Evolutionary conservation across 2,113 vertebrate species (phyloP).

Genomic region (Ctenomys sociabilis): DNA sequence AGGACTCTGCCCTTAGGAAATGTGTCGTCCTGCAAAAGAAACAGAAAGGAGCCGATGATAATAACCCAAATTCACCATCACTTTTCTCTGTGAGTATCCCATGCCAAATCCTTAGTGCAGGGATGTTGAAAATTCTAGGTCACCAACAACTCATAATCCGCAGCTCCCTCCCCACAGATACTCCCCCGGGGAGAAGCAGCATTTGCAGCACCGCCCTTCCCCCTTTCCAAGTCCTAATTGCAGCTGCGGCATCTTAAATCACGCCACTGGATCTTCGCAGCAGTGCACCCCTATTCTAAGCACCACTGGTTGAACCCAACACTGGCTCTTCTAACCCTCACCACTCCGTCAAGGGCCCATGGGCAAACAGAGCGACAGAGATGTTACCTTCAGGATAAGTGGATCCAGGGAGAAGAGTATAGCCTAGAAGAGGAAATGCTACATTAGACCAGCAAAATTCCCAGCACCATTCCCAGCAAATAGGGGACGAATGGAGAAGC

Average conservation of each 20-base stretch:
- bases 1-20: slow-evolving; percentile 52
- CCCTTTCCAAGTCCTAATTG: background rate
- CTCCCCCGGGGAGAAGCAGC: background rate
- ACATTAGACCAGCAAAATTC: slow-evolving; percentile 30
- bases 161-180: background rate
- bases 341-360: background rate
- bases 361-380: background rate
- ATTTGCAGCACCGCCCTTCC: background rate
- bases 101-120: background rate
- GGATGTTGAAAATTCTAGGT: background rate
- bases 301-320: background rate
- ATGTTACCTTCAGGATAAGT: slow-evolving; percentile 77
- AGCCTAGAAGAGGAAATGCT: slow-evolving; percentile 73
- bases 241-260: background rate
- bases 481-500: background rate
- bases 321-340: background rate
- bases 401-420: slow-evolving; percentile 67
- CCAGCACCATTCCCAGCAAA: background rate
- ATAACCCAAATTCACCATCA: background rate
- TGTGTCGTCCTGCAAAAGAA: slow-evolving; percentile 59
- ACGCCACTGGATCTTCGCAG: background rate
- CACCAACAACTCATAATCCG: background rate
- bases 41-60: background rate
- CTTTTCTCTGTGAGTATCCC: background rate
- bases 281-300: background rate